phyloP scores from a whole-genome alignment of 1,140 invertebrate species.

The Cryptotermes secundus region DNA sequence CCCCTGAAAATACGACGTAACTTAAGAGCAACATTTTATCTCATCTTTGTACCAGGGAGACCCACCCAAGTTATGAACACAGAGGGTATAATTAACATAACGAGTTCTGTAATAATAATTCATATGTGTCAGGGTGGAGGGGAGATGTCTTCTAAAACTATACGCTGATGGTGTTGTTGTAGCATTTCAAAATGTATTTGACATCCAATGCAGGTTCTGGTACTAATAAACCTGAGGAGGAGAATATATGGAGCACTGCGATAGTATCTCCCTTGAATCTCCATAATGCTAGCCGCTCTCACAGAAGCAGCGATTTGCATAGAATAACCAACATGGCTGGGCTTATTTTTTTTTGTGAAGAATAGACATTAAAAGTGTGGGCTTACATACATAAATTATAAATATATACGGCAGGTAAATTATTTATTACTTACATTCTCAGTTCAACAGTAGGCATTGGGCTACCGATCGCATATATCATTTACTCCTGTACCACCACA shows the following conservation, averaged over 20 bases:
- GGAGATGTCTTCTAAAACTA: neutral
- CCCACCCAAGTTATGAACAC: no score
- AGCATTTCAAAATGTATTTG: no score
- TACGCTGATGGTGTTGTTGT: neutral
- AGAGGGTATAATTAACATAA: neutral
- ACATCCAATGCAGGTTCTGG: no score
- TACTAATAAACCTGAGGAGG: no score
- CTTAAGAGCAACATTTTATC: neutral
- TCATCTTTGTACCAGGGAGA: neutral
- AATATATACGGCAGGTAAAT: neutral
- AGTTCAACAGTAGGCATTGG: neutral
- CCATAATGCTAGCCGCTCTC: neutral
- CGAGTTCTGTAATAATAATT: conserved; percentile 5
- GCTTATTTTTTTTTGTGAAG: neutral
- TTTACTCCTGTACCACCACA: neutral
- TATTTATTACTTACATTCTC: neutral
- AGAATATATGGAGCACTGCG: neutral
- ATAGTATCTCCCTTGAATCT: neutral
- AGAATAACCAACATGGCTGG: neutral
- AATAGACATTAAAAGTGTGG: neutral
- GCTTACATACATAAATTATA: conserved; percentile 11
- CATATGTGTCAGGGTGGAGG: neutral
- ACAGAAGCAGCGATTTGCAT: conserved; percentile 1
- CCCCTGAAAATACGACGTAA: neutral
- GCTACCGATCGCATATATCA: neutral